A percentile compares a stretch with the other conserved stretches of the same genome.
These are phyloP conservation scores for Pipistrellus pygmaeus DNA, from an alignment of 2,797 vertebrate species.

Conservation along the genomic window DNA sequence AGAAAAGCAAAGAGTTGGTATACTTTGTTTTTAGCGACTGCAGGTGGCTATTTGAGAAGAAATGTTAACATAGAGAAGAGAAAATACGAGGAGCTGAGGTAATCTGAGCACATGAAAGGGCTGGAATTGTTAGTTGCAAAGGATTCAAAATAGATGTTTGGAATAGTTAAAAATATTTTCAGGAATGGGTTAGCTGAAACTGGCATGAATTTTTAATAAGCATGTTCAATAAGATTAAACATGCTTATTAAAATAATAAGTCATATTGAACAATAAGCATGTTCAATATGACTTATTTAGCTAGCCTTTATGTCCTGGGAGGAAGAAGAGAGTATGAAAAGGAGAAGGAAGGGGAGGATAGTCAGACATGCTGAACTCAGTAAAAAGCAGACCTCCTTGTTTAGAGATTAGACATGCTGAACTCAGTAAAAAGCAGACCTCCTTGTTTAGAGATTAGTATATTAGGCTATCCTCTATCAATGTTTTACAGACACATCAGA, in stretches of 20 bases:
- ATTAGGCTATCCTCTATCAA: accelerated
- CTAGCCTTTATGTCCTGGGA: neutral
- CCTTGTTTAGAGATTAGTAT: neutral
- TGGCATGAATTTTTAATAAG: neutral
- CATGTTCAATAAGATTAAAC: neutral
- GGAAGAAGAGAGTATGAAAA: neutral
- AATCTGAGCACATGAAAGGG: neutral
- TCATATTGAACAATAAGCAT: too few relatives aligned
- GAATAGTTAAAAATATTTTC: neutral
- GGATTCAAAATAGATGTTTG: neutral
- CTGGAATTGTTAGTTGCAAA: neutral
- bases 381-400: neutral
- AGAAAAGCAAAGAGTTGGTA: neutral
- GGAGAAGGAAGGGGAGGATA: neutral
- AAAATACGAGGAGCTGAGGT: neutral
- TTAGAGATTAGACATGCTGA: neutral
- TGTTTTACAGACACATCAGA: neutral
- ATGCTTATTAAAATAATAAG: too few relatives aligned
- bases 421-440: neutral
- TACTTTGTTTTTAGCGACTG: neutral
- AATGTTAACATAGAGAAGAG: neutral
- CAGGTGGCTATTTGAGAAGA: neutral
- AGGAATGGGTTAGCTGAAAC: neutral
- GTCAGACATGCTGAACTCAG: neutral
- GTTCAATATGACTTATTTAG: neutral